Conservation (phyloP, 1,140 invertebrate genomes). For the Drosophila orena region DNA sequence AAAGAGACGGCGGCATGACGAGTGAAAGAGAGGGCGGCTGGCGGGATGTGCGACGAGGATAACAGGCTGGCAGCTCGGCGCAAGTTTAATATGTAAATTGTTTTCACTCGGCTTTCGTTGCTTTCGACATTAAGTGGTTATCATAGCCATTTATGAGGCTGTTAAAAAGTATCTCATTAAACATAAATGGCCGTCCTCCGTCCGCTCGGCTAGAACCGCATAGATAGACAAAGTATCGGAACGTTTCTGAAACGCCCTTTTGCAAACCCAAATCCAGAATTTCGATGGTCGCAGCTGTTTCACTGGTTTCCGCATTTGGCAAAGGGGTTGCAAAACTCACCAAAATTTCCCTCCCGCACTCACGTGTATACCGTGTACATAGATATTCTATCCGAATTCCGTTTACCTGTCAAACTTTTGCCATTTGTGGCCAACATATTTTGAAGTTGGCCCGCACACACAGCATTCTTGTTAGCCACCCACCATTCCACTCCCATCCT, state of each 20-base stretch:
- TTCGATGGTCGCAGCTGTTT: slow-evolving; percentile 42
- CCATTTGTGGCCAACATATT: slow-evolving; percentile 81
- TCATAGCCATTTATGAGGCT: slow-evolving; percentile 84
- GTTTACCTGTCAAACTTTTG: slow-evolving; percentile 82
- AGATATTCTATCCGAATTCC: slow-evolving; percentile 73
- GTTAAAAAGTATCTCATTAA: slow-evolving; percentile 84
- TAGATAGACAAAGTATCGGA: slow-evolving; percentile 51
- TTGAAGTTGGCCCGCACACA: slow-evolving; percentile 68
- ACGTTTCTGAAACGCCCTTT: neutral
- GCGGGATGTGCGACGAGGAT: slow-evolving; percentile 38
- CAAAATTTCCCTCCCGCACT: slow-evolving; percentile 7
- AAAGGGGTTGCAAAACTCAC: slow-evolving; percentile 26
- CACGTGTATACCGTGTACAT: slow-evolving; percentile 39
- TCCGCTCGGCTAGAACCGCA: slow-evolving; percentile 39
- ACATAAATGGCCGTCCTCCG: slow-evolving; percentile 65
- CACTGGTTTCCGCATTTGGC: slow-evolving; percentile 38
- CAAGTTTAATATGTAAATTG: slow-evolving; percentile 83
- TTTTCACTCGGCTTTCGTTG: slow-evolving; percentile 61
- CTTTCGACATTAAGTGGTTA: slow-evolving; percentile 83
- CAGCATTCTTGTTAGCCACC: slow-evolving; percentile 36
- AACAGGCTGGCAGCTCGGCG: slow-evolving; percentile 58
- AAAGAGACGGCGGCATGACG: neutral
- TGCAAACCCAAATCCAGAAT: slow-evolving; percentile 12
- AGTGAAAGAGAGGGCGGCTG: slow-evolving; percentile 9
- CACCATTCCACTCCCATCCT: neutral